These are phyloP conservation scores for Maconellicoccus hirsutus DNA, from an alignment of 1,140 invertebrate genomes.

Conservation along the genomic window DNA sequence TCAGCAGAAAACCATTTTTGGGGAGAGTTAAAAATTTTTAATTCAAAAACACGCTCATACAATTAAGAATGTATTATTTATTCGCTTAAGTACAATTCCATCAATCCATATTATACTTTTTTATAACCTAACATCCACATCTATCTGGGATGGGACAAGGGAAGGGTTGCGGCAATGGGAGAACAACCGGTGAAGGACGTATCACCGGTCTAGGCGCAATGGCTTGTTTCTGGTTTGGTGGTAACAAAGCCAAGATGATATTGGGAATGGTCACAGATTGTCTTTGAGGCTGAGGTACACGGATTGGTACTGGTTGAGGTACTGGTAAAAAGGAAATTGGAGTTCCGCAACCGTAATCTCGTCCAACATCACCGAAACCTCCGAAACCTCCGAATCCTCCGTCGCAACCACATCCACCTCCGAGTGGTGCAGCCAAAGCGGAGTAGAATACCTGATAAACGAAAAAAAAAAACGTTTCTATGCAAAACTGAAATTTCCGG, in stretches of 20 bases:
- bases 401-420: not conserved
- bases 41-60: no score
- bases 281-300: not conserved
- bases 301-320: not conserved
- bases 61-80: no score
- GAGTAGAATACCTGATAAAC: no score
- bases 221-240: not conserved
- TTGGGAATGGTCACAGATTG: slow-evolving; percentile 9
- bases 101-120: no score
- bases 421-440: not conserved
- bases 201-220: not conserved
- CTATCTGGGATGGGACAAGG: not conserved
- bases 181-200: not conserved
- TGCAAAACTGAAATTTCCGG: no score
- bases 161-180: not conserved
- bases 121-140: slow-evolving; percentile 19
- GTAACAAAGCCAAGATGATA: not conserved
- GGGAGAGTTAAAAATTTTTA: no score
- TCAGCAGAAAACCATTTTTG: no score
- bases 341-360: not conserved
- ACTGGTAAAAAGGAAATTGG: not conserved
- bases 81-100: no score
- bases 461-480: no score
- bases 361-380: not conserved
- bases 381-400: not conserved